Evolutionary conservation across 2,113 vertebrate species (phyloP), one percentile per base, ranked within the genome.

Genomic region (Stomatorhinus ivindoensis): DNA sequence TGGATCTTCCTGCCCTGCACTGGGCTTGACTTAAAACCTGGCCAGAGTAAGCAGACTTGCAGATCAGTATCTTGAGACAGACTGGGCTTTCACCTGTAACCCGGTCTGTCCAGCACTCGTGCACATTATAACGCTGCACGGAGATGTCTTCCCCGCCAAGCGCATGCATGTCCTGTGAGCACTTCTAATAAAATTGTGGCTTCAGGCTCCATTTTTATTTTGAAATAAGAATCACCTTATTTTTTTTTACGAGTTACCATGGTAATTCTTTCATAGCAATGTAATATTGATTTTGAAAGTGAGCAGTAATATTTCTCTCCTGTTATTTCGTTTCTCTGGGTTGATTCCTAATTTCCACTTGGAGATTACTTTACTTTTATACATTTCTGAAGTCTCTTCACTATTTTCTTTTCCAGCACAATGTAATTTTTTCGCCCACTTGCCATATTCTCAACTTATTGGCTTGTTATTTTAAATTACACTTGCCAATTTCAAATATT

Each of bases 221-320:
- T 99, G 97, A 97, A 98, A 98, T 98, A 99, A 97, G 97, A 98
- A 98, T 97, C 97, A 97, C 97, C 97, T 98, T 97, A 97, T 98
- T 97, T 97, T 96, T 98, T 97, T 97, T 98, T 99, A 97, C 96
- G 96, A 96, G 98, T 99, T 99, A 97, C 97, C 98, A 99, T 99
- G 98, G 98, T 98, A 98, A 99, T 99, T 97, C 97, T 96, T 97
- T 96, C 96, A 96, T 97, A 98, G 97, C 97, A 91, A 96, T 97
- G 97, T 97, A 97, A 98, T 99, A 99, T 99, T 99, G 98, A 99
- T 99, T 99, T 98, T 97, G 96, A 97, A 98, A 99, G 97, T 99
- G 98, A 98, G 98, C 98, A 97, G 97, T 99, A 98, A 98, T 98
- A 98, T 98, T 98, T 99, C 96, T 98, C 97, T 98, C 97, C 97